Base-by-base conservation (phyloP, 2,888 invertebrate species). In the Drosophila hamatofila region DNA sequence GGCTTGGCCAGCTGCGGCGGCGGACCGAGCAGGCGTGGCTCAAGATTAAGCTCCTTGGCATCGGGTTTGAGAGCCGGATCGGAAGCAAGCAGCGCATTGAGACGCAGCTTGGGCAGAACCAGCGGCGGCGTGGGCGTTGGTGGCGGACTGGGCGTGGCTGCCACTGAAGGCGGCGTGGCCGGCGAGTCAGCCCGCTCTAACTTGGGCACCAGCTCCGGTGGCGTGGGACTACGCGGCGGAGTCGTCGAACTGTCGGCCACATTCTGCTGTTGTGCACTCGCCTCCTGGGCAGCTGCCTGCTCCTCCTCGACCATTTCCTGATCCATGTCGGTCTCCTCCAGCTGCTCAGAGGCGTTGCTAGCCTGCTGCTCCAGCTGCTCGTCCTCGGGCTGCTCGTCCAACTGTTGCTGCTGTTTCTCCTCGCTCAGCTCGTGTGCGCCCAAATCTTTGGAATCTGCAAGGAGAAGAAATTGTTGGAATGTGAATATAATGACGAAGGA, bases 81-180 rank as follows among this genome's bases (percentile, higher is more conserved):
- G 42, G 96, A 97, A 59, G 97, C 97, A 79, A 97, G 94, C 91
- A 95, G 95, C 71, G 96, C 94, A 93, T 97, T 97, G 81, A 97
- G 94, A 78, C 97, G 95, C 87, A 97, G 94, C 86, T 96, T 95
- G 80, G 97, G 97, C 81, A 94, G 64, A 46, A 81, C 73, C 21
- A 82, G 68, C 6, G 88, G 79, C 0, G 80, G 68, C 21, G 80
- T 63, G 41, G 75, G 75, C 46, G 72, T 71, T 0, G 75, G 57
- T 6, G 83, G 83, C 7, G 80, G 83, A 52, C 86, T 79, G 46
- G 86, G 86, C 41, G 86, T 72, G 39, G 75, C 67, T 12, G 80
- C 44, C 2, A 54, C 71, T 1, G 83, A 78, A 1, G 88, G 84
- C 0, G 84, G 86, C 4, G 84, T 86, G 0, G 78, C 65, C 4